Evolutionary conservation across 2,113 vertebrate genomes (phyloP), one percentile per base, ranked within the genome.

Genomic region (Peromyscus leucopus): DNA sequence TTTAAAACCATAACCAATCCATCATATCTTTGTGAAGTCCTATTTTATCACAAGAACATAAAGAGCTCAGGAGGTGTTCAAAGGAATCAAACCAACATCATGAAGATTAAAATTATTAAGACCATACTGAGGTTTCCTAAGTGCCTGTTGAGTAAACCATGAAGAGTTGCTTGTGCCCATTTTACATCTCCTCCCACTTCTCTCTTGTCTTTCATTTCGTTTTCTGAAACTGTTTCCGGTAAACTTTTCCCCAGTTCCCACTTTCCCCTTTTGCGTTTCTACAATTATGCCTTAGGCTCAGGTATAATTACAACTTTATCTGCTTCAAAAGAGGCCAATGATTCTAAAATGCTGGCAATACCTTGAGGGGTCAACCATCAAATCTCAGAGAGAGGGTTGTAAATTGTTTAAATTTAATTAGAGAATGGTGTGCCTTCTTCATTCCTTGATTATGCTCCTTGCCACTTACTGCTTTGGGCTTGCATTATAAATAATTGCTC

Each of bases 311-410:
- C 36, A 86, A 93, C 5, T 65, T 93, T 84, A 91, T 93, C 39
- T 72, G 15, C 55, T 90, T 98, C 96, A 86, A 69, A 92, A 89
- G 96, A 71, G 33, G 67, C 12, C 95, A 94, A 95, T 92, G 74
- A 76, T 51, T 80, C 42, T 67, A 92, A 93, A 92, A 90, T 86
- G 75, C 75, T 90, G 57, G 82, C 17, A 8, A 65, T 87, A 46
- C 67, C 55, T 87, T 59, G 7, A 88, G 75, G 83, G 24, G n/a
- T 87, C 63, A 84, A 80, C 39, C 28, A 36, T 67, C 74, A 92
- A 31, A 71, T 88, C 17, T 92, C 39, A 96, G 36, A 71, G 1
- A 86, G 39, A 96, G 22, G 15, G 9, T 28, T 86, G 24, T 69
- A 82, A 79, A 75, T 61, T 83, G 39, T 96, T 86, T 78, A 65